Percentiles rank a stretch among this genome's conserved stretches.
Evolutionary conservation across 2,113 vertebrate species (phyloP).

Genomic region (Saimiri boliviensis): DNA sequence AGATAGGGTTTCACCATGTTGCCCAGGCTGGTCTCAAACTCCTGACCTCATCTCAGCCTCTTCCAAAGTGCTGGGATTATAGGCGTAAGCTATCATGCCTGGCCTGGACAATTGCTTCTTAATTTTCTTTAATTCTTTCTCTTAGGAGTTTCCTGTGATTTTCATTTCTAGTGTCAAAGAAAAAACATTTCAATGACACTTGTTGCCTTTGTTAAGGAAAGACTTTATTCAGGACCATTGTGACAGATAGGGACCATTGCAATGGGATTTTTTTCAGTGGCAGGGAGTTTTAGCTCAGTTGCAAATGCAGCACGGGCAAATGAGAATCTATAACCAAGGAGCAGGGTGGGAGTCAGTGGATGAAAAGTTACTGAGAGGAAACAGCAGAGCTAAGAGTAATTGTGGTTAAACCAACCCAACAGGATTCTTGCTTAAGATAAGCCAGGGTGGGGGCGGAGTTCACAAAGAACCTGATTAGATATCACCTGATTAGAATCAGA

Average conservation of each 20-base stretch:
- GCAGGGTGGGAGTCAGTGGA: background rate
- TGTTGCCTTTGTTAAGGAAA: background rate
- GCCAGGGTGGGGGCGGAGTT: background rate
- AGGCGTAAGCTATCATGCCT: fast-evolving
- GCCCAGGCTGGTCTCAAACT: background rate
- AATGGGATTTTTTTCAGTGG: background rate
- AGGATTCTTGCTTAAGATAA: constrained; percentile 17
- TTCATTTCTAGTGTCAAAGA: background rate
- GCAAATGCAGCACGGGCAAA: background rate
- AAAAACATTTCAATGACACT: background rate
- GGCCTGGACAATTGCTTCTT: background rate
- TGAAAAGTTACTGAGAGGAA: background rate
- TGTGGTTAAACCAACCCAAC: background rate
- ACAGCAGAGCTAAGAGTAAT: too few species aligned
- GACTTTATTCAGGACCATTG: background rate
- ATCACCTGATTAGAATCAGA: too few species aligned
- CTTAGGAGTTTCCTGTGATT: background rate
- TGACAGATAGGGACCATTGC: background rate
- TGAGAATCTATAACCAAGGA: too few species aligned
- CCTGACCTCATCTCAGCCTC: background rate
- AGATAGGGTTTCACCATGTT: background rate
- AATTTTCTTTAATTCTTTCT: background rate
- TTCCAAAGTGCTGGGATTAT: background rate
- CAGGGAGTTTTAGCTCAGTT: background rate
- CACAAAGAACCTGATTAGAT: background rate